Evolutionary conservation across 2,888 invertebrate species (phyloP).

Genomic region (Neoaliturus tenellus): DNA sequence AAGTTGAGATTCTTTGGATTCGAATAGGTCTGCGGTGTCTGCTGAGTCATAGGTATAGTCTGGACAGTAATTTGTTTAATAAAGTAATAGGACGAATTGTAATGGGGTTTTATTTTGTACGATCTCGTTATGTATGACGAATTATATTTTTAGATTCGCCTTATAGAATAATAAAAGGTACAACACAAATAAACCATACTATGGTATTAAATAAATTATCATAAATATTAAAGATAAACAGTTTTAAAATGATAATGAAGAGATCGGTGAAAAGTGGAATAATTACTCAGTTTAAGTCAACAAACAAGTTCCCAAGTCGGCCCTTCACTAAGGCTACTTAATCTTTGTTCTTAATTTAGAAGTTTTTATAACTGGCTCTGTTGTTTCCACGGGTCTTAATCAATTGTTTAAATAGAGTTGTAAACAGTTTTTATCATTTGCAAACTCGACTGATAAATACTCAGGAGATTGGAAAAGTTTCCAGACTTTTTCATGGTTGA

Average conservation of each 20-base stretch:
- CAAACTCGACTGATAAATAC: conserved; percentile 26
- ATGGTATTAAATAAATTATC: too few species aligned
- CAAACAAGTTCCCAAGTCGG: neutral
- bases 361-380: neutral
- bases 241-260: neutral
- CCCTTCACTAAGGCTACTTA: conserved; percentile 30
- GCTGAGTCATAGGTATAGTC: too few species aligned
- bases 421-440: conserved; percentile 22
- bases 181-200: neutral
- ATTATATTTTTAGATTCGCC: too few species aligned
- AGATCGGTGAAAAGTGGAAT: neutral
- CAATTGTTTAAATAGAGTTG: conserved; percentile 27
- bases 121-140: too few species aligned
- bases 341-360: conserved; percentile 11
- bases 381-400: conserved; percentile 23
- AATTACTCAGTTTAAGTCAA: conserved; percentile 8
- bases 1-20: too few species aligned
- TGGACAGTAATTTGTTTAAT: too few species aligned
- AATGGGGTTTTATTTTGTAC: too few species aligned
- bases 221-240: neutral
- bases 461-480: conserved; percentile 18
- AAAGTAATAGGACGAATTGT: too few species aligned
- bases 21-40: too few species aligned
- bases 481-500: neutral
- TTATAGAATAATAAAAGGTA: too few species aligned